These are phyloP conservation scores for Phasia obesa DNA, from an alignment of 2,888 invertebrate genomes.

Conservation along the genomic window DNA sequence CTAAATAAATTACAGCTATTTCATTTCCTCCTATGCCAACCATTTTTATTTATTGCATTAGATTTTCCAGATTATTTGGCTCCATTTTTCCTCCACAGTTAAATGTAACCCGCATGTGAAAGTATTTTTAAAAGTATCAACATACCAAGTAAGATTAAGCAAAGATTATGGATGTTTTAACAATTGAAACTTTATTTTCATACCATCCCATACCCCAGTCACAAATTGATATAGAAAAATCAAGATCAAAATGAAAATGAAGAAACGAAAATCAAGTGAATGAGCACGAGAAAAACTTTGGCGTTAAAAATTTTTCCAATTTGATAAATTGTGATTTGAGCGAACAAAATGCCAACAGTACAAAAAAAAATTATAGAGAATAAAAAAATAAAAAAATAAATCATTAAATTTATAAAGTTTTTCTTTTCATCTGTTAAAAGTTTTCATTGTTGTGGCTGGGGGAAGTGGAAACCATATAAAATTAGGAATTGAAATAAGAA, in stretches of 20 bases:
- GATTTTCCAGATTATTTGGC: not conserved
- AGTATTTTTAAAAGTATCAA: constrained; percentile 63
- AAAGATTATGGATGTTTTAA: constrained; percentile 65
- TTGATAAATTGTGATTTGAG: constrained; percentile 70
- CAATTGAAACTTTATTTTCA: constrained; percentile 67
- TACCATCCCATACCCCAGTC: constrained; percentile 25
- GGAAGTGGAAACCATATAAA: constrained; percentile 12
- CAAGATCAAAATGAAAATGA: not conserved
- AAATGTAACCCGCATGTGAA: constrained; percentile 50
- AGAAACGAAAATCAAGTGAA: constrained; percentile 26
- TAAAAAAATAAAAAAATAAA: constrained; percentile 20
- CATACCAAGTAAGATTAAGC: constrained; percentile 65
- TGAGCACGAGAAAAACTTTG: constrained; percentile 59
- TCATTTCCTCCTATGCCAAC: not conserved
- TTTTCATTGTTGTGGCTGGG: constrained; percentile 30
- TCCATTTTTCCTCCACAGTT: not conserved
- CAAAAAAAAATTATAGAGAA: too few species aligned
- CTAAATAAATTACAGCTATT: not conserved
- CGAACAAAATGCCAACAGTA: constrained; percentile 37
- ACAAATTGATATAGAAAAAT: constrained; percentile 25
- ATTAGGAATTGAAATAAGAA: constrained; percentile 45
- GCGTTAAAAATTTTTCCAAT: constrained; percentile 68
- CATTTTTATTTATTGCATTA: not conserved
- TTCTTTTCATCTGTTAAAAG: constrained; percentile 36
- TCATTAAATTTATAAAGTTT: constrained; percentile 51